A percentile compares a stretch with the other conserved stretches of the same genome.
Evolutionary conservation across 2,797 vertebrate species (phyloP).

Genomic region (Enteromius afrohamiltoni): DNA sequence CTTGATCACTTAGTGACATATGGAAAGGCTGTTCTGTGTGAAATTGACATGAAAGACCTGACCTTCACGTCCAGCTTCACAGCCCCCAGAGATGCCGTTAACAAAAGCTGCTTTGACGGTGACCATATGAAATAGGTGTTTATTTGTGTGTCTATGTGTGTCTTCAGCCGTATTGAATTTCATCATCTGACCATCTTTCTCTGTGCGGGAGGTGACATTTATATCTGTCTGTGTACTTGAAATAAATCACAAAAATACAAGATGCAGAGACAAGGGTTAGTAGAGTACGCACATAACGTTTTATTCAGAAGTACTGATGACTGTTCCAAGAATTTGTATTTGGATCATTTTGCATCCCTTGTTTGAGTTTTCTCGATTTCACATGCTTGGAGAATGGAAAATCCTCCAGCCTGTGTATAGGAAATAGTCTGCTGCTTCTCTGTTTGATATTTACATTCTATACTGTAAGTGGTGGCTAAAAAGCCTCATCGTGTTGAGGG

Average conservation of each 20-base stretch:
- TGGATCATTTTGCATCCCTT: neutral
- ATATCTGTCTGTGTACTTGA: neutral
- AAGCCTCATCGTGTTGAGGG: neutral
- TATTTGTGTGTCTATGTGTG: slow-evolving; percentile 15
- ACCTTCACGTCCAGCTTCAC: slow-evolving; percentile 55
- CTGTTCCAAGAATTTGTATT: neutral
- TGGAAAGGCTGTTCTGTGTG: slow-evolving; percentile 40
- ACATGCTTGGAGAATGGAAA: neutral
- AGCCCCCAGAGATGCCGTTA: slow-evolving; percentile 13
- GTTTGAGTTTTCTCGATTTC: neutral
- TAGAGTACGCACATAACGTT: neutral
- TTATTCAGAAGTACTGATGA: neutral
- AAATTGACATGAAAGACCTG: slow-evolving; percentile 48
- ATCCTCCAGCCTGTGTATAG: neutral
- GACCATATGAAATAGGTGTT: slow-evolving; percentile 30
- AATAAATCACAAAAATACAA: neutral
- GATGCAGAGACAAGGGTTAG: neutral
- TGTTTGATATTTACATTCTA: slow-evolving; percentile 23
- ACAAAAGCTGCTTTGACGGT: slow-evolving; percentile 23
- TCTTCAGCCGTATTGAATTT: slow-evolving; percentile 13
- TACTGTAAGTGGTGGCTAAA: slow-evolving; percentile 17
- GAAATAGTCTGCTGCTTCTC: neutral
- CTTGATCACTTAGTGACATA: slow-evolving; percentile 46
- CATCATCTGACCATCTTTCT: neutral
- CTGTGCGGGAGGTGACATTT: neutral